Evolutionary conservation across 2,113 vertebrate genomes (phyloP), one percentile per base, ranked within the genome.

Genomic region (Lagopus leucura): DNA sequence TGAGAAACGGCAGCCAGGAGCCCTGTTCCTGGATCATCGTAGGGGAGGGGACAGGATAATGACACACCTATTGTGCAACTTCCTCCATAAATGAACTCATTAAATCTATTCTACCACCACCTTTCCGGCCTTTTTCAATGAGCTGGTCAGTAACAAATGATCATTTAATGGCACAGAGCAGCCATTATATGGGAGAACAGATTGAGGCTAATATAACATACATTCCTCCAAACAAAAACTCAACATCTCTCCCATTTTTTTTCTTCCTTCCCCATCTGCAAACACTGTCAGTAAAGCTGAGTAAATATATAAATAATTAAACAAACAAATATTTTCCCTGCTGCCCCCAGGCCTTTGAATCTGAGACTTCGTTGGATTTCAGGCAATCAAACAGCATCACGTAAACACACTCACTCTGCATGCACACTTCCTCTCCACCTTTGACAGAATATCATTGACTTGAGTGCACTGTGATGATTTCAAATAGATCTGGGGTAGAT

Each of bases 241-340:
- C 61, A 57, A 79, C 38, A 52, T 72, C 82, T 34, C n/a, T 77
- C 32, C 77, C 54, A 72, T 4, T 11, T 91, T 66, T 38, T 50
- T 50, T 57, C 13, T n/a, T n/a, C 25, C 21, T 47, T 1, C 79
- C 81, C 80, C 47, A 90, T 94, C 88, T 94, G 89, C 89, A 96
- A 96, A 91, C 88, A 93, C 85, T 80, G 65, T 61, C 57, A 64
- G 89, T 90, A 94, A 95, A 97, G 85, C 82, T 92, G 75, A 93
- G 82, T 91, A 96, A 96, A 96, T 95, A 97, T 96, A 93, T 96
- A 95, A 96, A 97, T 95, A 97, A 96, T 97, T 96, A 94, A 95
- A 90, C 83, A 95, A 96, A 96, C 91, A 94, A 94, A 91, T 88
- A 95, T 93, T 96, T 97, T 92, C 65, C 69, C 85, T 92, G 79